phyloP scores from a whole-genome alignment of 2,888 invertebrate genomes.

The Calameuta idolon region DNA sequence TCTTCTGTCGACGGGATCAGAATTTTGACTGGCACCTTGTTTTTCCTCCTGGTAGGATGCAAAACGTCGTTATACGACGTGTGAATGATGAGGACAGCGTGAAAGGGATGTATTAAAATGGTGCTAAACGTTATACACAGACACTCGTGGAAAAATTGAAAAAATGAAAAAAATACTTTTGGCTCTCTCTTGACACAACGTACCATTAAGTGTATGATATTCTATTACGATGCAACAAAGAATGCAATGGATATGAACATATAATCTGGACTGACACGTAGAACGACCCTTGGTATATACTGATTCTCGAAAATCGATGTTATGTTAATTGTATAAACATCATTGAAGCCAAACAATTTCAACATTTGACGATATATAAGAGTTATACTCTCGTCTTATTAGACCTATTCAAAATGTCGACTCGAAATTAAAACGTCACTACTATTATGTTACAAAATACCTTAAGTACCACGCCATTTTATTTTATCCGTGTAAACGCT shows the following conservation, averaged over 20 bases:
- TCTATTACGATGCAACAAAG: neutral
- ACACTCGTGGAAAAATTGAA: neutral
- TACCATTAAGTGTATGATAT: neutral
- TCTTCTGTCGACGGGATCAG: constrained; percentile 59
- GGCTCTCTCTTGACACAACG: neutral
- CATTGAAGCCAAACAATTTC: neutral
- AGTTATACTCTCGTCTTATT: neutral
- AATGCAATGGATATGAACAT: neutral
- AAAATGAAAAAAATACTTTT: neutral
- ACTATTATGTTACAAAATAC: neutral
- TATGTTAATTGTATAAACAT: neutral
- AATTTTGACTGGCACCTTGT: constrained; percentile 65
- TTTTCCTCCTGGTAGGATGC: constrained; percentile 64
- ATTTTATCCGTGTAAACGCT: neutral
- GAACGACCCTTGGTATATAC: neutral
- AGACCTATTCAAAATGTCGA: neutral
- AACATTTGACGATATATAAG: neutral
- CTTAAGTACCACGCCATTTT: neutral
- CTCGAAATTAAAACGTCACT: neutral
- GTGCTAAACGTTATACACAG: neutral
- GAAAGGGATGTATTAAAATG: neutral
- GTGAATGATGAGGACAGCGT: neutral
- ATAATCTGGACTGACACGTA: neutral
- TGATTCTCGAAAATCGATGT: neutral
- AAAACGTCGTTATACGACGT: constrained; percentile 33